phyloP scores from a whole-genome alignment of 2,113 vertebrate species.

The Oreotrochilus melanogaster region DNA sequence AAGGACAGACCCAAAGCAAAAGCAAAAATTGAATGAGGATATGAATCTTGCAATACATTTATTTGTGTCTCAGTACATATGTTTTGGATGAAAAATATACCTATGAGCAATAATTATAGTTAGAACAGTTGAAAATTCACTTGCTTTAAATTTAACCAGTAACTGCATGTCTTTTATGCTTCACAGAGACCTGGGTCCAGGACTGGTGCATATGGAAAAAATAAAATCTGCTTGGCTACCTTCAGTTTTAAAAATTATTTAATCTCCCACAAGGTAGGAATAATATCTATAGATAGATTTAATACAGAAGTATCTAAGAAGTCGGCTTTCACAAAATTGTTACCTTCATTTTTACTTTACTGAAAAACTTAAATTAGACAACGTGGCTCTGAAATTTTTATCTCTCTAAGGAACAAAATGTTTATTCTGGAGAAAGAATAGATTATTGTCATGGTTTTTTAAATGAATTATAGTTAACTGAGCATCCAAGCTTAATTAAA shows the following conservation, averaged over 20 bases:
- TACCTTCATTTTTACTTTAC: neutral
- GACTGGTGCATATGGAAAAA: neutral
- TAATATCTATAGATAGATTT: neutral
- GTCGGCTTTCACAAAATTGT: neutral
- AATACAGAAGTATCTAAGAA: neutral
- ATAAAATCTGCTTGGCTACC: neutral
- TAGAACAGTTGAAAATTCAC: neutral
- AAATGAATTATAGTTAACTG: fast-evolving
- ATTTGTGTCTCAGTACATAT: neutral
- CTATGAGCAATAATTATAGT: neutral
- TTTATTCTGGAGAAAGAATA: neutral
- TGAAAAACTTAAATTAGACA: neutral
- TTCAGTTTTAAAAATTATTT: neutral
- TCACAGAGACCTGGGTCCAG: neutral
- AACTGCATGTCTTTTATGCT: neutral
- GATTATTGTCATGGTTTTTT: neutral
- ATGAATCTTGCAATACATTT: neutral
- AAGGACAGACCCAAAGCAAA: neutral
- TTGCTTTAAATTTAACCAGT: neutral
- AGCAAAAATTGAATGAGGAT: neutral
- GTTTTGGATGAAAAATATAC: neutral
- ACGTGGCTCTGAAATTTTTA: neutral
- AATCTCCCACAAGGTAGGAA: neutral
- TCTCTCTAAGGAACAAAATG: neutral
- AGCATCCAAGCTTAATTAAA: neutral